A percentile compares a stretch with the other conserved stretches of the same genome.
Evolutionary conservation across 2,797 vertebrate genomes (phyloP).

Genomic region (Dendrocincla tyrannina): DNA sequence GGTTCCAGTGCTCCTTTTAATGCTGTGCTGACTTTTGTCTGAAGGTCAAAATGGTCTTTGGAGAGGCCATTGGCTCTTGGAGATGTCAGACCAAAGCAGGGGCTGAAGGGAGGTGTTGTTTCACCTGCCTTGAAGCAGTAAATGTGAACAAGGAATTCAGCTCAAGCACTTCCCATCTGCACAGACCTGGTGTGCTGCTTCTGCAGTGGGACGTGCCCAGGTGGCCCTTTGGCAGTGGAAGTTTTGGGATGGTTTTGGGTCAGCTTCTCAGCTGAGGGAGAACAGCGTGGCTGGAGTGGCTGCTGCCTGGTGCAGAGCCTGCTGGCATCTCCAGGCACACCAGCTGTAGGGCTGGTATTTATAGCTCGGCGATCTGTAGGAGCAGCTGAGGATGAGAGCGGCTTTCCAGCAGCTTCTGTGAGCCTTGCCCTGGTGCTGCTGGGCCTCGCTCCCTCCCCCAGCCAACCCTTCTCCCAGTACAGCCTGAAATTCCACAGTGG

Average conservation of each 20-base stretch:
- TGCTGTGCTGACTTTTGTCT: neutral
- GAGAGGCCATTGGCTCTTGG: neutral
- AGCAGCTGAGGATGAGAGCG: constrained; percentile 68
- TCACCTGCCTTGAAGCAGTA: neutral
- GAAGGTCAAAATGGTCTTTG: neutral
- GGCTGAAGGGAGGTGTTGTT: neutral
- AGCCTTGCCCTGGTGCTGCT: neutral
- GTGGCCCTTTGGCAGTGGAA: rapidly evolving
- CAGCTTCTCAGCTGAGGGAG: neutral
- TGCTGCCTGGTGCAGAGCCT: constrained; percentile 18
- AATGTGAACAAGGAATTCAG: neutral
- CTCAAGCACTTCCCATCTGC: neutral
- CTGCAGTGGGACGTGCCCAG: rapidly evolving
- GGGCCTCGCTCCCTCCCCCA: constrained; percentile 12
- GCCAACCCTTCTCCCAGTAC: constrained; percentile 44
- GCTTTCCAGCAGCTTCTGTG: constrained; percentile 67
- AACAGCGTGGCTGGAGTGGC: neutral
- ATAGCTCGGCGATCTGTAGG: constrained; percentile 58
- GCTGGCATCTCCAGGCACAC: constrained; percentile 30
- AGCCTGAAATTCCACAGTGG: constrained; percentile 42
- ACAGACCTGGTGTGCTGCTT: rapidly evolving
- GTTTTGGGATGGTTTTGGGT: neutral
- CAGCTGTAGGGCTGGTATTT: constrained; percentile 67
- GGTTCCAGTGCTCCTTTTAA: neutral
- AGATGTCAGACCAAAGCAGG: neutral